Evolutionary conservation across 2,797 vertebrate genomes (phyloP), one percentile per base, ranked within the genome.

Genomic region (Rachycentron canadum): DNA sequence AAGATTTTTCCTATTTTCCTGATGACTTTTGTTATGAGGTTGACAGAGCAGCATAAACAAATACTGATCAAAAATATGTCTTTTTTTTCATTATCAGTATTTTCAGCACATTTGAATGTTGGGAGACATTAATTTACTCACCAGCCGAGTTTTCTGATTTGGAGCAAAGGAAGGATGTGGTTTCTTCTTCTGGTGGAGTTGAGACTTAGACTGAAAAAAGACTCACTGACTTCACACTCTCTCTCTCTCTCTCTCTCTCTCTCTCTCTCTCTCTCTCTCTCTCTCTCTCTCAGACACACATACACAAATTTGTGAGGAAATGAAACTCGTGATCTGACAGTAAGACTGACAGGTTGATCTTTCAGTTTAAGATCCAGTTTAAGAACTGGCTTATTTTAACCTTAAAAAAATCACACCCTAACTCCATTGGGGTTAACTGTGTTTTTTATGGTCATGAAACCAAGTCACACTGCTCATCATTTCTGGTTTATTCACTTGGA

Each of bases 151-250:
- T 32, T 32, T 32, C 32, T 32, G 32, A 32, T 25, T 17, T 41
- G 32, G 47, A 87, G 64, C 3, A 26, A 36, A 45, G 52, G 66
- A 52, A 36, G 21, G 53, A 68, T 0, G 3, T 0, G 14, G 53
- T 68, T 83, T 83, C 73, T 67, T 86, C 73, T 66, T 75, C 64
- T 40, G 26, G 32, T 55, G 45, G 62, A 55, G 34, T 10, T 13
- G 53, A 38, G n/a, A 65, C 26, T 45, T 59, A 53, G 55, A 58
- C 57, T 61, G 21, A 67, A 52, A 38, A 25, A 13, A 40, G 50
- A 70, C 36, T 38, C 53, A 30, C 23, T 64, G 40, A 72, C 28
- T 53, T 25, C 14, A 73, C 56, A 41, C n/a, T 25, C 23, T 38
- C 50, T 10, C 45, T 40, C 38, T 49, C 69, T 38, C 76, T 64